These are phyloP conservation scores for Chascanopsetta lugubris DNA, from an alignment of 2,113 vertebrate species.

Conservation along the genomic window DNA sequence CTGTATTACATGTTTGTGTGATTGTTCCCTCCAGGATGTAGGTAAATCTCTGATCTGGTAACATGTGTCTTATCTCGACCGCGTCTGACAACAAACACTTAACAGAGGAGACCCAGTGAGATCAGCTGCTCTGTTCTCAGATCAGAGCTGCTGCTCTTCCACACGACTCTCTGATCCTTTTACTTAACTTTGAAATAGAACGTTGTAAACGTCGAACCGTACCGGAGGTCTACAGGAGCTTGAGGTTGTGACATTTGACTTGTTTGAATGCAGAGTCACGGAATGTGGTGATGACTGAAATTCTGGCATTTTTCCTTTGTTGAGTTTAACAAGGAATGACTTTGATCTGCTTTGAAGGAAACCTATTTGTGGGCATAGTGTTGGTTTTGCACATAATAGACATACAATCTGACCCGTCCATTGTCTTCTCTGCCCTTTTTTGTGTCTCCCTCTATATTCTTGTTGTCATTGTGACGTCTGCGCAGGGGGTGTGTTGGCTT, in stretches of 20 bases:
- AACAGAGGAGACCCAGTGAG: constrained; percentile 54
- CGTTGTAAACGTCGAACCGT: too few relatives aligned
- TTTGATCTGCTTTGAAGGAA: constrained; percentile 51
- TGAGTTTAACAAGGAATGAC: constrained; percentile 42
- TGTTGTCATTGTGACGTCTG: constrained; percentile 72
- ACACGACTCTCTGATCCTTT: constrained; percentile 3
- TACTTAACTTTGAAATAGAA: constrained; percentile 12
- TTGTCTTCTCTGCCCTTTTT: constrained; percentile 68
- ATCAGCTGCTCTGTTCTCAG: constrained; percentile 34
- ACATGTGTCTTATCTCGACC: not conserved
- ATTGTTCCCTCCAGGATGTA: constrained; percentile 81
- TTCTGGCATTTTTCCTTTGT: constrained; percentile 50
- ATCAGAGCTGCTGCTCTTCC: constrained; percentile 15
- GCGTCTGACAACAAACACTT: constrained; percentile 41
- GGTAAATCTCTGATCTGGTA: constrained; percentile 73
- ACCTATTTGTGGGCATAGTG: not conserved
- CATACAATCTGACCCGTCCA: constrained; percentile 47
- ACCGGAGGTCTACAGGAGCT: not conserved
- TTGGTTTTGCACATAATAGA: not conserved
- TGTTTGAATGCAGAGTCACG: not conserved
- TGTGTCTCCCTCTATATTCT: constrained; percentile 68
- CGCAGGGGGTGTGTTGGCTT: constrained; percentile 78
- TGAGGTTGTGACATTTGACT: not conserved
- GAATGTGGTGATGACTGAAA: not conserved
- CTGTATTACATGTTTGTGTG: constrained; percentile 54